Base-by-base conservation (phyloP, 1,140 invertebrate genomes). In the Cylas formicarius region DNA sequence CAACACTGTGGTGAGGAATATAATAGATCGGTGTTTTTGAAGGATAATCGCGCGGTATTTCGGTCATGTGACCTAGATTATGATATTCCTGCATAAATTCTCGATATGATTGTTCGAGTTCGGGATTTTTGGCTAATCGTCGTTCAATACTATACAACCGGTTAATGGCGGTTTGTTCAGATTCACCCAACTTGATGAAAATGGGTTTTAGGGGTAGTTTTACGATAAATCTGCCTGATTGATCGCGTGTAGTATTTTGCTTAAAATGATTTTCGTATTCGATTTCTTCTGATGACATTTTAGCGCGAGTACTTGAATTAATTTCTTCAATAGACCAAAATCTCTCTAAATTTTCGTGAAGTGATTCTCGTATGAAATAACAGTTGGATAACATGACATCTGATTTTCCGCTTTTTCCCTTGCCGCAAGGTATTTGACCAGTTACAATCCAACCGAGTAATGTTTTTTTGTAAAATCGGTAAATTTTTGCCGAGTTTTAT, bases 51-150 rank as follows among this genome's bases (percentile, higher is more conserved):
- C 11, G 23, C 28, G 23, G 24, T 22, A 35, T 20, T 23, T 38
- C 20, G 27, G 41, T 44, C 61, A 68, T 66, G 44, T 68, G 66
- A 19, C 59, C 61, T 4, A 70, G 26, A 1, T 38, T 11, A 19
- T 62, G 23, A 42, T 68, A 69, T 46, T 69, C 66, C 2, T 41
- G 10, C 50, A 69, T 62, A 38, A 63, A 67, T 19, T 55, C 13
- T 0, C 36, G 26, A 37, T 68, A 69, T 18, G 44, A 22, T 5
- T 46, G 5, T 33, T 52, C 49, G 16, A 67, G 50, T 2, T 41
- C 34, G 7, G 47, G 22, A 17, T 60, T 28, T 21, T 44, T 49
- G 0, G 17, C 10, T 6, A 61, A 42, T 32, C 33, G 21, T 9
- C 20, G 44, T 33, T 58, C 53, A 1, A 48, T 39, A 8, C 44